Evolutionary conservation across 2,113 vertebrate species (phyloP).

Genomic region (Colossoma macropomum): DNA sequence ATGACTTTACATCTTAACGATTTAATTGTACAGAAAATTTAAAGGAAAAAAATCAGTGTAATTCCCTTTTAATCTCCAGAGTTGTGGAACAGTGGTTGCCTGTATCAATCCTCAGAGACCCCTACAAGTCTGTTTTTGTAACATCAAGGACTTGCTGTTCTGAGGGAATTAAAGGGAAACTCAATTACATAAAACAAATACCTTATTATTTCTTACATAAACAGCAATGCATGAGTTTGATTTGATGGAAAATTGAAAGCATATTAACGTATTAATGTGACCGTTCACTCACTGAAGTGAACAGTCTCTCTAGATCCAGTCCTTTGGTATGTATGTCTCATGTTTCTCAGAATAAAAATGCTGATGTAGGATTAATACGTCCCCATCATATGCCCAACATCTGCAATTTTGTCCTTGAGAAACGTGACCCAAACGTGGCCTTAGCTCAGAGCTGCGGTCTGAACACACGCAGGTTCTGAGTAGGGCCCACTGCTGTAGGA

Average conservation of each 20-base stretch:
- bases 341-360: neutral
- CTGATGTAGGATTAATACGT: neutral
- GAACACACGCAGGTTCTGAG: neutral
- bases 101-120: too few species aligned
- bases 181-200: neutral
- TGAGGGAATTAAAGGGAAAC: neutral
- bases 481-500: neutral
- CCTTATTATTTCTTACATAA: neutral
- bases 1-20: too few species aligned
- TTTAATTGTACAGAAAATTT: too few species aligned
- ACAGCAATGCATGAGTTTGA: neutral
- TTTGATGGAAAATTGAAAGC: neutral
- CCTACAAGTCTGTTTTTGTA: too few species aligned
- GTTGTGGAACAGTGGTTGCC: too few species aligned
- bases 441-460: neutral
- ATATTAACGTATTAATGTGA: neutral
- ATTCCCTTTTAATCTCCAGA: too few species aligned
- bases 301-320: neutral
- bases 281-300: neutral
- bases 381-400: neutral
- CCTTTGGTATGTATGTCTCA: neutral
- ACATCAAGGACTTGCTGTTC: too few species aligned
- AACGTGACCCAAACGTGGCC: neutral
- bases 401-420: neutral
- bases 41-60: too few species aligned